Evolutionary conservation across 2,113 vertebrate genomes (phyloP), one percentile per base, ranked within the genome.

Genomic region (Cricetomys ansorgei): DNA sequence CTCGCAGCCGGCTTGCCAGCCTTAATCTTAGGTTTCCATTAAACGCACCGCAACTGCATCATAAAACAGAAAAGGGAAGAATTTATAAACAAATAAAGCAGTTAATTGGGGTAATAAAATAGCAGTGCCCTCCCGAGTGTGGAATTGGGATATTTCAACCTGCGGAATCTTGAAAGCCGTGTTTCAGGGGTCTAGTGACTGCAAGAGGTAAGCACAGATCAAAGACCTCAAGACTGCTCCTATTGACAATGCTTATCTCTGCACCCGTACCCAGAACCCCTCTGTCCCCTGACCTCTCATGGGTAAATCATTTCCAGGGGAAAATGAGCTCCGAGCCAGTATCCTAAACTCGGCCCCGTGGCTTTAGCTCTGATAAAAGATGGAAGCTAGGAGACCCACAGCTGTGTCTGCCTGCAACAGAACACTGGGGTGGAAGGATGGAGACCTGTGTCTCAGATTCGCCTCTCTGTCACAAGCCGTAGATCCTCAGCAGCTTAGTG

Each of bases 11-110:
- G 88, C 64, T 95, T 92, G 90, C 96, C 96, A 94, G 95, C 88
- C 94, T 97, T 95, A 94, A 96, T 97, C 96, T 92, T 86, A 40
- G 72, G 92, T 70, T 97, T 96, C 97, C 96, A 97, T 97, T 97
- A 98, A 98, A 97, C 80, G 94, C 76, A 97, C 97, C 96, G 95
- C 97, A 96, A 97, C 95, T 94, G 96, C 96, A 94, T 95, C 97
- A 97, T 98, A 98, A 98, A 98, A 97, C 92, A 94, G 97, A 97
- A 97, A 98, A 94, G 96, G 93, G 95, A 97, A 98, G 97, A 97
- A 97, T 98, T 98, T 97, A 97, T 97, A 98, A 98, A 97, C 97
- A 97, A 98, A 97, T 98, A 98, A 97, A 98, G 94, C 92, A 94
- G 94, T 98, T 97, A 97, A 97, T 97, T 97, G 97, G 94, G 96